These are phyloP conservation scores for Epinotia demarniana DNA, from an alignment of 2,888 invertebrate species.

Conservation along the genomic window DNA sequence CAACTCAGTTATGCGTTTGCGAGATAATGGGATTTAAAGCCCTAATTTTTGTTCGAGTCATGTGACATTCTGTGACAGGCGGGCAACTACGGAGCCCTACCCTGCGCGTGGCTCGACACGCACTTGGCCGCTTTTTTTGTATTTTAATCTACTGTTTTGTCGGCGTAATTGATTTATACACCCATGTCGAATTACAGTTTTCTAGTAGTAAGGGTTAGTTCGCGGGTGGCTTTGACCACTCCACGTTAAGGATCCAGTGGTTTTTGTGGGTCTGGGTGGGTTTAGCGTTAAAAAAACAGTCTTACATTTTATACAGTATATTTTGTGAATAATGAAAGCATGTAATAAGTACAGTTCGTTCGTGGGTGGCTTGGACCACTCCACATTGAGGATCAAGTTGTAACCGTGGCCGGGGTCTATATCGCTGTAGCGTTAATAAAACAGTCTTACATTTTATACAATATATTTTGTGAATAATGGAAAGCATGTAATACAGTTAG, in stretches of 20 bases:
- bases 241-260: slow-evolving; percentile 98
- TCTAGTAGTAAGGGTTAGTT: slow-evolving; percentile 57
- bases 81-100: too few relatives aligned
- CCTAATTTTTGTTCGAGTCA: too few relatives aligned
- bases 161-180: too few relatives aligned
- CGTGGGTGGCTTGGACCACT: slow-evolving; percentile 97
- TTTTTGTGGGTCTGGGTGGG: slow-evolving; percentile 96
- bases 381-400: slow-evolving; percentile 98
- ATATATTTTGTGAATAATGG: slow-evolving; percentile 42
- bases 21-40: too few relatives aligned
- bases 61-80: too few relatives aligned
- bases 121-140: too few relatives aligned
- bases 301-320: slow-evolving; percentile 41
- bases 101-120: too few relatives aligned
- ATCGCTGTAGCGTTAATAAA: slow-evolving; percentile 90
- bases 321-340: slow-evolving; percentile 34
- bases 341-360: slow-evolving; percentile 60
- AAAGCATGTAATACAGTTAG: slow-evolving; percentile 51
- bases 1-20: too few relatives aligned
- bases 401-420: slow-evolving; percentile 94
- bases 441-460: slow-evolving; percentile 33
- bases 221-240: slow-evolving; percentile 97
- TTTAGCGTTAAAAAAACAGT: slow-evolving; percentile 79
- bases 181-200: too few relatives aligned
- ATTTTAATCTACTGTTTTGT: too few relatives aligned